phyloP scores from a whole-genome alignment of 92 coral and sea anemone species.

The Epizoanthus scotinus region DNA sequence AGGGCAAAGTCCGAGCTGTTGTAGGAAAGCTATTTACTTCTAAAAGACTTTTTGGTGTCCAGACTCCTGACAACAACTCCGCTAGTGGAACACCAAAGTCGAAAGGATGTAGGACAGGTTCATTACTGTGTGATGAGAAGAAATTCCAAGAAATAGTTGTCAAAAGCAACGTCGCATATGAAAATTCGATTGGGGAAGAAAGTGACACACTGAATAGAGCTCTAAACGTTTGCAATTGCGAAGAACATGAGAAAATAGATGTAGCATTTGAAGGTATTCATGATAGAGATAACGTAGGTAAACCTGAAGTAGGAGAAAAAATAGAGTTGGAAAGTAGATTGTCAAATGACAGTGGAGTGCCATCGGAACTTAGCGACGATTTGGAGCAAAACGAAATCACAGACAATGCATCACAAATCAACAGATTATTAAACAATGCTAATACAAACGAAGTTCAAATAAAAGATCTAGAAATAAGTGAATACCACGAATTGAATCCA shows the following conservation, averaged over 20 bases:
- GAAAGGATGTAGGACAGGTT: not conserved
- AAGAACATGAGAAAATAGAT: not conserved
- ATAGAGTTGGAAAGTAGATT: not conserved
- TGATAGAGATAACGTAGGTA: not conserved
- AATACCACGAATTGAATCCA: not conserved
- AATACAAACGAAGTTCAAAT: not conserved
- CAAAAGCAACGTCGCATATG: slow-evolving; percentile 5
- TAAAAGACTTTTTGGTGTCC: not conserved
- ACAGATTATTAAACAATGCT: not conserved
- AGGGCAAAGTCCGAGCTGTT: slow-evolving; percentile 17
- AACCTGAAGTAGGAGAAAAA: not conserved
- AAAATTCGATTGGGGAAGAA: not conserved
- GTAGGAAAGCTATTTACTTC: slow-evolving; percentile 1
- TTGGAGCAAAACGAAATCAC: not conserved
- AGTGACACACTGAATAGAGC: not conserved
- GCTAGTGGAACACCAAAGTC: not conserved
- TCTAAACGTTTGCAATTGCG: not conserved
- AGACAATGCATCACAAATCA: not conserved
- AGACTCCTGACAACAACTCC: slow-evolving; percentile 4
- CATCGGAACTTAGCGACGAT: not conserved
- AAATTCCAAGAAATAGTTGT: not conserved
- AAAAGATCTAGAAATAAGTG: not conserved
- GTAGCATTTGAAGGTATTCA: not conserved
- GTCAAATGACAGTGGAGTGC: slow-evolving; percentile 6
- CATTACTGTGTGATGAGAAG: not conserved